Conservation (phyloP, 2,113 vertebrate genomes). For the Ceratotherium simum region DNA sequence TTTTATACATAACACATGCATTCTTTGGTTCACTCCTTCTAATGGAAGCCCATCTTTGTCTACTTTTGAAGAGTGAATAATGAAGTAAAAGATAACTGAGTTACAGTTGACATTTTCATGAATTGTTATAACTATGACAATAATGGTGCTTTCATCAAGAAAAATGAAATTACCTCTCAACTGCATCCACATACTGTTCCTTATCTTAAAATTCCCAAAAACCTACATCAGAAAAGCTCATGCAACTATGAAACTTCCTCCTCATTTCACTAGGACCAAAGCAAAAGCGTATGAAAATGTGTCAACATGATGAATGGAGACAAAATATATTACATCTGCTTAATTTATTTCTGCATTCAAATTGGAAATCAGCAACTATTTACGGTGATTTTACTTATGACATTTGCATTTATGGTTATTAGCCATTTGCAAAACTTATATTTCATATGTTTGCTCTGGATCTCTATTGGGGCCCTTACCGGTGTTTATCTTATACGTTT, state of each 20-base stretch:
- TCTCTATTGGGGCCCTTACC: background rate
- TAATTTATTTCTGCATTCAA: slow-evolving; percentile 28
- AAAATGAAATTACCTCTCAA: background rate
- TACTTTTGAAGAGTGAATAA: background rate
- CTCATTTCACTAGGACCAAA: background rate
- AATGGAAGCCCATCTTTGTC: background rate
- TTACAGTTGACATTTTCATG: background rate
- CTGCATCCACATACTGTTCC: background rate
- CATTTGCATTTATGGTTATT: background rate
- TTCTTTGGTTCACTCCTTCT: background rate
- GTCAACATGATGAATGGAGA: background rate
- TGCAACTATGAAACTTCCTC: background rate
- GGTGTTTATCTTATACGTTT: background rate
- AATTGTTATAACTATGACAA: background rate
- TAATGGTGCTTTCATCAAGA: background rate
- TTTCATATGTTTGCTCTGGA: background rate
- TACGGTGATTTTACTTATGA: background rate
- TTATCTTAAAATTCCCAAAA: background rate
- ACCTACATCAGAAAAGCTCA: background rate
- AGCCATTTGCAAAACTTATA: background rate
- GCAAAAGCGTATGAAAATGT: background rate
- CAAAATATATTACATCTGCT: background rate
- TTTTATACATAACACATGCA: background rate
- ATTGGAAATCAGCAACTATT: background rate
- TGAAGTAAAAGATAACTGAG: background rate